Evolutionary conservation across 2,888 invertebrate genomes (phyloP).

Genomic region (Minunthozetes semirufus): DNA sequence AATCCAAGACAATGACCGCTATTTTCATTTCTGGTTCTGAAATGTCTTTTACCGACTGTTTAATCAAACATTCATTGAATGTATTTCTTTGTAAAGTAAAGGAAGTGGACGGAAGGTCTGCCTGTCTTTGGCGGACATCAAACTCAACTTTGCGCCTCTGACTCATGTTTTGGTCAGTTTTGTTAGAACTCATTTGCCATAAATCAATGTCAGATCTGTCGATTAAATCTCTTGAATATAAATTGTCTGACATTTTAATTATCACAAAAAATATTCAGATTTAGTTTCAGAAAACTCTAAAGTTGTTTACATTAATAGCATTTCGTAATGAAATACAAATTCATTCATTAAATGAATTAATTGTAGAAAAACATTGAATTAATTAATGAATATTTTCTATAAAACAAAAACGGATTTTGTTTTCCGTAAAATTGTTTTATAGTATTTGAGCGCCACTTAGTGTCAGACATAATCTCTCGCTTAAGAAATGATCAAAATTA

Average conservation of each 20-base stretch:
- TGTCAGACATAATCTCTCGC: not conserved
- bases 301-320: too few species aligned
- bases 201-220: not conserved
- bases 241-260: conserved; percentile 16
- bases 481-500: too few species aligned
- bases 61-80: not conserved
- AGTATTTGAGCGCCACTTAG: not conserved
- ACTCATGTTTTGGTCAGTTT: not conserved
- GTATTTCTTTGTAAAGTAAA: not conserved
- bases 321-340: too few species aligned
- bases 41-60: not conserved
- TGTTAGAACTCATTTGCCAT: not conserved
- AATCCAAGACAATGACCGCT: conserved; percentile 3
- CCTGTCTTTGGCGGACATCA: not conserved
- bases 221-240: not conserved
- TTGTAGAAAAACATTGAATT: not conserved
- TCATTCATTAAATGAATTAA: too few species aligned
- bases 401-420: too few species aligned
- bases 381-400: not conserved
- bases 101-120: not conserved
- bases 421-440: too few species aligned
- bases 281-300: too few species aligned
- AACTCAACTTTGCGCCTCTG: not conserved
- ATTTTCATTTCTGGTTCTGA: conserved; percentile 3
- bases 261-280: not conserved